A percentile compares a stretch with the other conserved stretches of the same genome.
phyloP scores from a whole-genome alignment of 2,113 vertebrate species.

The Mirounga angustirostris region DNA sequence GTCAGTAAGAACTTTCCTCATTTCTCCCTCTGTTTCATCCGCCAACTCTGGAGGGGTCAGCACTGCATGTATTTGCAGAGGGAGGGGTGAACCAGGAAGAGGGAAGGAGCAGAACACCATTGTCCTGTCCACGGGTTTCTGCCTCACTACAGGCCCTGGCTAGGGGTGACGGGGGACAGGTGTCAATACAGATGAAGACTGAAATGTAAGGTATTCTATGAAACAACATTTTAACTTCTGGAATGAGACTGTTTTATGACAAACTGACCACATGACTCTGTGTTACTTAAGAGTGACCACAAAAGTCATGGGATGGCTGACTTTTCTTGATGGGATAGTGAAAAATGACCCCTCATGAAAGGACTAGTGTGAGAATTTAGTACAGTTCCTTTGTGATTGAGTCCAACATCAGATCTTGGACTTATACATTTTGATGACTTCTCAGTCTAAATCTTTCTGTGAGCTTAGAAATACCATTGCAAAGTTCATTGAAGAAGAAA shows the following conservation, averaged over 20 bases:
- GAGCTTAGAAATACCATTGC: background rate
- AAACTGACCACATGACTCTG: background rate
- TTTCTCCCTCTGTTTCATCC: background rate
- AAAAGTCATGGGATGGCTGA: background rate
- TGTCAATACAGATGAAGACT: background rate
- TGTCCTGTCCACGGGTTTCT: background rate
- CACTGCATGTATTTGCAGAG: background rate
- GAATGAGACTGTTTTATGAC: background rate
- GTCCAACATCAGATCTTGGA: background rate
- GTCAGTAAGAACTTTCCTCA: background rate
- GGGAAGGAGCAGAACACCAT: background rate
- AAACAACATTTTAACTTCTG: background rate
- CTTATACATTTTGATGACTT: background rate
- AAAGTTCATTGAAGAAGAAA: background rate
- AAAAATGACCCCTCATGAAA: background rate
- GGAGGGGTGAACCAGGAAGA: background rate
- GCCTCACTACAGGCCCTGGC: background rate
- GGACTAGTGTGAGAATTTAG: background rate
- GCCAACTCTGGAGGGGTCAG: rapidly evolving
- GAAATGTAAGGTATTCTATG: too few species aligned
- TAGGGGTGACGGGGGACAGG: background rate
- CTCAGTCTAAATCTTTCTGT: background rate
- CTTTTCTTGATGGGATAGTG: background rate
- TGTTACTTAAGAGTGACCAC: background rate
- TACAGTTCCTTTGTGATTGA: background rate